phyloP scores from a whole-genome alignment of 2,888 invertebrate genomes.

The Cyclophora albipunctata region DNA sequence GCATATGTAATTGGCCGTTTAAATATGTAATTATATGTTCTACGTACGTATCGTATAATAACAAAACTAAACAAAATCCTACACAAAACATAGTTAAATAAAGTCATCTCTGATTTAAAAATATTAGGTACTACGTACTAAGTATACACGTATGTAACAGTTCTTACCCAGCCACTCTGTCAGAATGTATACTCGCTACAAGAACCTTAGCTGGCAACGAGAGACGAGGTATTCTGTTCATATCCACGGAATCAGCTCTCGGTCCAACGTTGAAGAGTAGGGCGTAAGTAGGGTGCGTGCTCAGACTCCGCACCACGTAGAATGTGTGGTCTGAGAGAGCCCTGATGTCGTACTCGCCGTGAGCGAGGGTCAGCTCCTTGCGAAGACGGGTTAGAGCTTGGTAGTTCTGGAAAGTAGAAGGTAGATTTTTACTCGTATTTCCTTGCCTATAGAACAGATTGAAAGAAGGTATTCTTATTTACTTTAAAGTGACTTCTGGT shows the following conservation, averaged over 20 bases:
- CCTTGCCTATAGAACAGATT: too few relatives aligned
- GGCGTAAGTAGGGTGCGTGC: conserved; percentile 38
- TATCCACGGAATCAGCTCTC: conserved; percentile 45
- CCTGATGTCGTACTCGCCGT: conserved; percentile 57
- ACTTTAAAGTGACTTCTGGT: conserved; percentile 71
- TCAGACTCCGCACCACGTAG: conserved; percentile 44
- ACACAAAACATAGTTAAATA: too few relatives aligned
- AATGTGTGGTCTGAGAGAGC: conserved; percentile 48
- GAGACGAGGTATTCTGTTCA: conserved; percentile 37
- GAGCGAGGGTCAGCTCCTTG: conserved; percentile 47
- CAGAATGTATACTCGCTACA: conserved; percentile 47
- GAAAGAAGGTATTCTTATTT: conserved; percentile 27
- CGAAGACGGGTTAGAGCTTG: conserved; percentile 69
- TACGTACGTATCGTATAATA: too few relatives aligned
- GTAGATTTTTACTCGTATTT: neutral
- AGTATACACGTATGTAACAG: too few relatives aligned
- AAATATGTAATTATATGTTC: too few relatives aligned
- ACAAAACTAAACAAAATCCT: too few relatives aligned
- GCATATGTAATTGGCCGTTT: too few relatives aligned
- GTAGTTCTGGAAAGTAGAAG: conserved; percentile 58
- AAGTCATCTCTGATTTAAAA: too few relatives aligned
- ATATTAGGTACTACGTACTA: too few relatives aligned
- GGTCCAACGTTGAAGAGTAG: conserved; percentile 74
- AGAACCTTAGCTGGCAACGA: conserved; percentile 35
- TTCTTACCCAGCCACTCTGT: conserved; percentile 38